Conservation (phyloP, 2,113 vertebrate species). For the Macquaria ambigua region DNA sequence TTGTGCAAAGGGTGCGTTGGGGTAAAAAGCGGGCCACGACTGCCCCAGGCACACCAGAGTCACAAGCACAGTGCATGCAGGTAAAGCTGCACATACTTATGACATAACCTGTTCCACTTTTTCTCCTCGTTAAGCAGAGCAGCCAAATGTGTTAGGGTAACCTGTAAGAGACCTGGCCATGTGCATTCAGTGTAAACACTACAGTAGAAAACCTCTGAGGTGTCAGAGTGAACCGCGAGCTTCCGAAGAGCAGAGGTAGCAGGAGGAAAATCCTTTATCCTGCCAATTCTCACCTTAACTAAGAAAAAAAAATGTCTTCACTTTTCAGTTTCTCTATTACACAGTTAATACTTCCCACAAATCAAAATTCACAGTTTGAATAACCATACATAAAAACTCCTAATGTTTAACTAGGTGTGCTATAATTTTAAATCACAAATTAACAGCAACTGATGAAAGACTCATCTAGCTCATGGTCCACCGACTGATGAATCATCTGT, state of each 20-base stretch:
- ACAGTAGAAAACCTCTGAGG: conserved; percentile 75
- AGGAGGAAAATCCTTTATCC: conserved; percentile 51
- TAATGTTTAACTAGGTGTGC: conserved; percentile 65
- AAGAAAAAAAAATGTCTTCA: conserved; percentile 37
- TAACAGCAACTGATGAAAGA: conserved; percentile 67
- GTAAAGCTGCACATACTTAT: conserved; percentile 76
- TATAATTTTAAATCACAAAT: conserved; percentile 70
- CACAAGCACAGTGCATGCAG: conserved; percentile 81
- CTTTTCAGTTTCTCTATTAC: conserved; percentile 38
- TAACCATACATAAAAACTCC: conserved; percentile 48
- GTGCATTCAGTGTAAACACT: conserved; percentile 76
- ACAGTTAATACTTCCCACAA: conserved; percentile 49
- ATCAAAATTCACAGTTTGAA: conserved; percentile 58
- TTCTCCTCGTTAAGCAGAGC: conserved; percentile 28
- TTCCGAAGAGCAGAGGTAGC: conserved; percentile 58
- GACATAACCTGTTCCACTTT: conserved; percentile 47
- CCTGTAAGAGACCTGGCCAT: conserved; percentile 44
- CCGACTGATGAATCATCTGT: conserved; percentile 66
- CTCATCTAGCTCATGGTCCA: conserved; percentile 65
- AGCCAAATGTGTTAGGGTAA: conserved; percentile 30
- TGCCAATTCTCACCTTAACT: conserved; percentile 39
- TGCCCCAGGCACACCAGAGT: conserved; percentile 73
- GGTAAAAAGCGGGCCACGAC: conserved; percentile 63
- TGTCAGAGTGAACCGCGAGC: conserved; percentile 54
- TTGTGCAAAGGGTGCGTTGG: conserved; percentile 61